Base-by-base conservation (phyloP, 2,888 invertebrate genomes). In the Agrypnus murinus region DNA sequence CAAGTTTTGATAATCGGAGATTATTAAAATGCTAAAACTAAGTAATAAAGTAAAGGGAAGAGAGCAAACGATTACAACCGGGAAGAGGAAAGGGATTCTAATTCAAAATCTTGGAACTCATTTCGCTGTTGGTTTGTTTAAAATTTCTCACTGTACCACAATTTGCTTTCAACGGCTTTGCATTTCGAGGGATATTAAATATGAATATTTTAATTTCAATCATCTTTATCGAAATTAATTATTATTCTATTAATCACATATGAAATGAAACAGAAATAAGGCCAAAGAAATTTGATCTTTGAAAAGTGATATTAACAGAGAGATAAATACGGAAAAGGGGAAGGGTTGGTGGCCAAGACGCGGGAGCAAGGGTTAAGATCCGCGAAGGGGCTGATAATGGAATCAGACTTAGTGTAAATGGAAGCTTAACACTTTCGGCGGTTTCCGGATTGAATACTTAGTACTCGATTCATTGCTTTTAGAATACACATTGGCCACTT, bases 401-500 rank as follows among this genome's bases (percentile, higher is more conserved):
- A 85, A 85, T 85, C 84, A 84, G 84, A 84, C 84, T 84, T 83
- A 85, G 83, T 81, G 84, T 84, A 85, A 85, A 85, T 85, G 85
- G 84, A 81, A 82, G 84, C 84, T 85, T 85, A 85, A 84, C 84
- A 84, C 84, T 85, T 85, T 81, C 83, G 80, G 84, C 81, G 85
- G 85, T 84, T 84, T 84, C 82, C 83, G 84, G 84, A 84, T 84
- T 83, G 83, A 82, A 82, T 83, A 81, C 82, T 84, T 83, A 83
- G 82, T 81, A 81, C 81, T 83, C 84, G 78, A 83, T 83, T 83
- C 83, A 81, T 83, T 83, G 83, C 83, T 82, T 83, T 82, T 81
- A 80, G 80, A 81, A 81, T 81, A 81, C 79, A 82, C 81, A 82
- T 81, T 77, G 82, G 78, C 81, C 82, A 82, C 80, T 83, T 80